Percentiles rank a stretch among this genome's conserved stretches.
phyloP scores from a whole-genome alignment of 2,797 vertebrate species.

The Silurus lanzhouensis region DNA sequence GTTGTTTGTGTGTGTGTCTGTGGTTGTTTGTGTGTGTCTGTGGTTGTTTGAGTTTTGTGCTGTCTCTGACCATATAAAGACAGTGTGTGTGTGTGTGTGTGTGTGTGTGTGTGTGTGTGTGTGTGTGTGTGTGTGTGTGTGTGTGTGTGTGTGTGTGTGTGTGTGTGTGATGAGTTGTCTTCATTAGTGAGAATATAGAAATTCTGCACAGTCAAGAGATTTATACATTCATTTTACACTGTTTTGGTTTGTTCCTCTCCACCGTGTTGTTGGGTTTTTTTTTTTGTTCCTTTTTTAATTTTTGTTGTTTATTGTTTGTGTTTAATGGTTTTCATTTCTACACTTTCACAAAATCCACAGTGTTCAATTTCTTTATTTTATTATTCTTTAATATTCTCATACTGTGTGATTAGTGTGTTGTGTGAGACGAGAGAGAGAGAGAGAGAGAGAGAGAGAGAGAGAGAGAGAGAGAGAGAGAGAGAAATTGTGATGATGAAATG shows the following conservation, averaged over 20 bases:
- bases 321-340: constrained; percentile 23
- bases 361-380: constrained; percentile 16
- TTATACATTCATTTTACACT: neutral
- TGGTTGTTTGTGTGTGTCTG: neutral
- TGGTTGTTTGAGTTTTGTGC: neutral
- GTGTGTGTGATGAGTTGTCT: constrained; percentile 19
- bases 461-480: too few relatives aligned
- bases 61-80: too few relatives aligned
- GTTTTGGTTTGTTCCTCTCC: neutral
- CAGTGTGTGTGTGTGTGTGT: neutral
- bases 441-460: neutral
- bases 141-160: constrained; percentile 3
- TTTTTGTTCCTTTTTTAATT: neutral
- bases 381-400: constrained; percentile 18
- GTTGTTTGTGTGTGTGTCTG: neutral
- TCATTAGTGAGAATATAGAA: neutral
- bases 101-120: too few relatives aligned
- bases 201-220: neutral
- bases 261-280: neutral
- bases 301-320: constrained; percentile 10
- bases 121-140: neutral
- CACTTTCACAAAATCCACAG: neutral
- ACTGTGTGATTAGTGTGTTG: neutral
- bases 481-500: neutral
- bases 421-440: neutral